Evolutionary conservation across 2,888 invertebrate species (phyloP).

Genomic region (Protodeltote pygarga): DNA sequence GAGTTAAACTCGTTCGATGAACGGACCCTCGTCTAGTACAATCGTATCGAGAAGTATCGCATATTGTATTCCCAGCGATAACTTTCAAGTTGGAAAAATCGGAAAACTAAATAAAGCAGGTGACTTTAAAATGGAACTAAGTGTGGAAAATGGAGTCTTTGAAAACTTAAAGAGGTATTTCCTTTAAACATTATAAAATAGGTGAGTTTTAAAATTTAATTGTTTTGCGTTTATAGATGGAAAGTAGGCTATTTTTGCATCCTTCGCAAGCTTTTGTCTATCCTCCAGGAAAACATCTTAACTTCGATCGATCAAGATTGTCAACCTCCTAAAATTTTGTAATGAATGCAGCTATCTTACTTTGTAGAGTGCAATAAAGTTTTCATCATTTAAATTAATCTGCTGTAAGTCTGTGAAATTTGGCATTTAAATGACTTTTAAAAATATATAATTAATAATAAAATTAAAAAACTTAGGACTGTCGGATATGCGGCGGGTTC

Average conservation of each 20-base stretch:
- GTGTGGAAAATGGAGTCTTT: too few species aligned
- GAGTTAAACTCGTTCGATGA: conserved; percentile 74
- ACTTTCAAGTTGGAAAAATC: conserved; percentile 49
- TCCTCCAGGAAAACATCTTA: conserved; percentile 12
- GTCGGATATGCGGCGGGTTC: too few species aligned
- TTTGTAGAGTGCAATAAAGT: too few species aligned
- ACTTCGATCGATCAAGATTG: conserved; percentile 1
- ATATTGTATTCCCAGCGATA: conserved; percentile 59
- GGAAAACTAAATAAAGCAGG: conserved; percentile 44
- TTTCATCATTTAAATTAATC: too few species aligned
- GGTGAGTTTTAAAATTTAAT: neutral
- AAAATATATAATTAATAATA: too few species aligned
- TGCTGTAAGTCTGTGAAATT: too few species aligned
- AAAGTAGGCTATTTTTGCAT: too few species aligned
- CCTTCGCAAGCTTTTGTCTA: conserved; percentile 1
- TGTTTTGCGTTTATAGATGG: too few species aligned
- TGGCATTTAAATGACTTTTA: too few species aligned
- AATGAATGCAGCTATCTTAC: too few species aligned
- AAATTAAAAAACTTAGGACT: too few species aligned
- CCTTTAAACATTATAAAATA: neutral
- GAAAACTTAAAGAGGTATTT: too few species aligned
- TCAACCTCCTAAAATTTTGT: neutral
- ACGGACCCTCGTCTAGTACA: conserved; percentile 79
- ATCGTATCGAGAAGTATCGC: conserved; percentile 73
- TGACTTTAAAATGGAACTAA: conserved; percentile 37